These are phyloP conservation scores for Sminthurinus aureus DNA, from an alignment of 2,888 invertebrate species.

Conservation along the genomic window DNA sequence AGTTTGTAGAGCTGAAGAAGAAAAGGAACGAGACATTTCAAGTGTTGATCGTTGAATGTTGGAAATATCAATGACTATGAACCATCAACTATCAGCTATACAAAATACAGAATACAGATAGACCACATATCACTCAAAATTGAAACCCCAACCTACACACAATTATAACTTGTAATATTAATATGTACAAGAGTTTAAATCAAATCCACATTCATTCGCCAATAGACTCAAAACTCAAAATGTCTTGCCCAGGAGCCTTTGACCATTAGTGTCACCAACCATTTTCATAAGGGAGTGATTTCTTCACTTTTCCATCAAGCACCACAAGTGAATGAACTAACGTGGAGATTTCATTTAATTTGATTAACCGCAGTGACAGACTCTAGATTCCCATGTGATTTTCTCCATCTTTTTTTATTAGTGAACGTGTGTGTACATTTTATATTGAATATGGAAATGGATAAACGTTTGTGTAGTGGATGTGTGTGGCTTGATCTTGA, in stretches of 20 bases:
- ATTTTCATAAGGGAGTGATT: constrained; percentile 44
- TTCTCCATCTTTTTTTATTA: too few species aligned
- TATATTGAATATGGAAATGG: too few species aligned
- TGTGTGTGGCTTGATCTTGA: too few species aligned
- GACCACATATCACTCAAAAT: background rate
- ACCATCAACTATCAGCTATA: background rate
- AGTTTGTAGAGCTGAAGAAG: background rate
- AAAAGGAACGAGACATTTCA: background rate
- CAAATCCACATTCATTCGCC: background rate
- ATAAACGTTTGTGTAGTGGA: too few species aligned
- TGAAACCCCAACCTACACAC: background rate
- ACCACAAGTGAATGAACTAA: constrained; percentile 6
- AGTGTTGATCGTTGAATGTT: background rate
- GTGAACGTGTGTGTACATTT: too few species aligned
- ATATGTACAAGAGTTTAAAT: background rate
- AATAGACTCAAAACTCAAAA: background rate
- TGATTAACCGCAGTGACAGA: background rate
- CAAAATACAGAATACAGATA: too few species aligned
- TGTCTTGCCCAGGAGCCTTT: constrained; percentile 27
- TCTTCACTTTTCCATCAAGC: constrained; percentile 29
- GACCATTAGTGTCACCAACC: constrained; percentile 41
- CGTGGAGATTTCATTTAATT: background rate
- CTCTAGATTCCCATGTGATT: too few species aligned
- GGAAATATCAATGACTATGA: background rate
- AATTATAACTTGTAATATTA: background rate